These are phyloP conservation scores for Ormyrus thymus DNA, from an alignment of 2,888 invertebrate genomes.

Conservation along the genomic window DNA sequence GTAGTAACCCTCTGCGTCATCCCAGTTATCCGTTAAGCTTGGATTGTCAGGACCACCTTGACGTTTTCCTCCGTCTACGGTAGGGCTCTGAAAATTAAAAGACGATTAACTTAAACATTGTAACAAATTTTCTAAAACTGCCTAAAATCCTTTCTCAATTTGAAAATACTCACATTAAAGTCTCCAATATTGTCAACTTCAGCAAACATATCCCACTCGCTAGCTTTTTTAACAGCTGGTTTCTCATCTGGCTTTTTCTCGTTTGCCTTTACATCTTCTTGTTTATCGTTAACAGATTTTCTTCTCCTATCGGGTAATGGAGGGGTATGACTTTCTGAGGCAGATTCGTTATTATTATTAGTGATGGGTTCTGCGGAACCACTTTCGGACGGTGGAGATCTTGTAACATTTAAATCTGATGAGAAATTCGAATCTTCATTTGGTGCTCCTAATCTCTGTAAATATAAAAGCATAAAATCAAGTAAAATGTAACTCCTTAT, in stretches of 20 bases:
- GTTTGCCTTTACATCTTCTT: constrained; percentile 61
- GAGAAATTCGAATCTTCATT: constrained; percentile 78
- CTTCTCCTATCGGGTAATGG: constrained; percentile 69
- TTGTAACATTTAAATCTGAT: constrained; percentile 64
- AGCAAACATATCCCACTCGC: constrained; percentile 94
- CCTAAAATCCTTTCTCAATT: no score
- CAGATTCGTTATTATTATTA: constrained; percentile 69
- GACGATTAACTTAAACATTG: constrained; percentile 38
- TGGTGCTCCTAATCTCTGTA: constrained; percentile 77
- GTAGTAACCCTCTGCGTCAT: constrained; percentile 99
- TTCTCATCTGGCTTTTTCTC: constrained; percentile 70
- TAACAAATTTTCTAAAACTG: no score
- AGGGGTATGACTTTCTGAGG: constrained; percentile 71
- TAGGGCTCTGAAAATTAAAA: constrained; percentile 80
- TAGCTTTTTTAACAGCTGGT: constrained; percentile 75
- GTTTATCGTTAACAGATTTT: constrained; percentile 61
- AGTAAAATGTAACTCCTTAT: background rate
- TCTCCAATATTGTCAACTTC: constrained; percentile 91
- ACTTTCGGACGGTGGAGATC: constrained; percentile 59
- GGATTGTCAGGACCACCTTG: constrained; percentile 86
- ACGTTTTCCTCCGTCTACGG: constrained; percentile 77
- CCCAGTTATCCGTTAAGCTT: constrained; percentile 98
- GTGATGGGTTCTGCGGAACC: constrained; percentile 53
- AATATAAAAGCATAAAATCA: constrained; percentile 12
- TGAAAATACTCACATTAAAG: constrained; percentile 79